Evolutionary conservation across 35 echinoderm and acorn worm species (phyloP).

Genomic region (Holothuria glaberrima): DNA sequence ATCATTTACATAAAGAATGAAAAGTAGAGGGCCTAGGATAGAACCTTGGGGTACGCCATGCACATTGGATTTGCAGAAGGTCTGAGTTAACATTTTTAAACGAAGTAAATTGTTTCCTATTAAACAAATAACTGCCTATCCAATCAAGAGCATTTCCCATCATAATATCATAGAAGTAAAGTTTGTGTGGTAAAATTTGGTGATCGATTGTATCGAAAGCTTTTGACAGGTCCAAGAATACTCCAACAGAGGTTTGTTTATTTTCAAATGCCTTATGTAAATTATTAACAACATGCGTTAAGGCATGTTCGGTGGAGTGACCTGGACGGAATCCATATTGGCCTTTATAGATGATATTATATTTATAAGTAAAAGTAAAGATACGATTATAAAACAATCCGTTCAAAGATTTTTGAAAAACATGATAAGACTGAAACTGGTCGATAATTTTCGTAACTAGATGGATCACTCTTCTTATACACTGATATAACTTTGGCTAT

Average conservation of each 20-base stretch:
- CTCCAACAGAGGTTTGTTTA: conserved; percentile 4
- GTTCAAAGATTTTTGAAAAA: not conserved
- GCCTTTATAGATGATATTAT: not conserved
- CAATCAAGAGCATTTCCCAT: not conserved
- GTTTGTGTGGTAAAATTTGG: not conserved
- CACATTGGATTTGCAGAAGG: not conserved
- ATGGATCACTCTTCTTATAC: no score
- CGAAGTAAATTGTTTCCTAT: conserved; percentile 1
- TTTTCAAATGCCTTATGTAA: not conserved
- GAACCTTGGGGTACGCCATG: not conserved
- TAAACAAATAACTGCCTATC: not conserved
- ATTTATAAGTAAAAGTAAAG: not conserved
- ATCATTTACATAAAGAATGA: not conserved
- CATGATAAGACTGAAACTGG: no score
- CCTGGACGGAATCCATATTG: not conserved
- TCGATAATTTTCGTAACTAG: no score
- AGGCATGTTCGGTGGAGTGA: not conserved
- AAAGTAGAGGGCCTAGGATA: not conserved
- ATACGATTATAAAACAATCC: not conserved
- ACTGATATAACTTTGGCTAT: no score
- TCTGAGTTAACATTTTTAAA: conserved; percentile 7
- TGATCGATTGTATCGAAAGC: conserved; percentile 1
- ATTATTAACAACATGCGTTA: conserved; percentile 7
- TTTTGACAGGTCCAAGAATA: not conserved
- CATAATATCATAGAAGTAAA: not conserved